Percentiles rank a stretch among this genome's conserved stretches.
These are phyloP conservation scores for Strigamia crassipes DNA, from an alignment of 2,888 invertebrate genomes.

Conservation along the genomic window DNA sequence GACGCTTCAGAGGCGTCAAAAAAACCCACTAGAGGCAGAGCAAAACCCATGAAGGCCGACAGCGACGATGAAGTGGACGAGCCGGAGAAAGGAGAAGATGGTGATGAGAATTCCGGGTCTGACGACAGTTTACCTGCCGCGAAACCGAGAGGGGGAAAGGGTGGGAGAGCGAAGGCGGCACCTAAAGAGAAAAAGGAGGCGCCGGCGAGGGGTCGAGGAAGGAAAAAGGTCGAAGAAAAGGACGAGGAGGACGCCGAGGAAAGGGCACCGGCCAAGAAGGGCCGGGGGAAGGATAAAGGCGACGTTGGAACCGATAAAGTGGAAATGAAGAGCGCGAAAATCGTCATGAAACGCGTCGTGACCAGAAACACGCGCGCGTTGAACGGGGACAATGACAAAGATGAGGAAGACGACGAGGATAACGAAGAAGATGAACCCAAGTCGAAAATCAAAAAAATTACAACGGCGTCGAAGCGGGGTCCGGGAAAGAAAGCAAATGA, in stretches of 20 bases:
- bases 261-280: not conserved
- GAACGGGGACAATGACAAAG: not conserved
- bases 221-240: not conserved
- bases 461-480: not conserved
- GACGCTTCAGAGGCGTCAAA: not conserved
- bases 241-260: too few species aligned
- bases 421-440: not conserved
- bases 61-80: not conserved
- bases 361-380: not conserved
- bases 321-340: not conserved
- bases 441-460: not conserved
- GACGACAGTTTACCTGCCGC: not conserved
- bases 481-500: not conserved
- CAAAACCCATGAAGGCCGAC: not conserved
- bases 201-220: not conserved
- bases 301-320: not conserved
- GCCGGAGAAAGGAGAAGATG: not conserved
- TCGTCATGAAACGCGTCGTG: not conserved
- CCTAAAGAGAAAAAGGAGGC: not conserved
- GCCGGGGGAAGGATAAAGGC: not conserved
- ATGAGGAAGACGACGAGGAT: not conserved
- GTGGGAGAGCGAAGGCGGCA: not conserved
- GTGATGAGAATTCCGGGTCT: not conserved
- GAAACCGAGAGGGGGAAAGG: not conserved
- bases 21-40: not conserved